These are phyloP conservation scores for Stenopsyche tienmushanensis DNA, from an alignment of 1,140 invertebrate genomes.

Conservation along the genomic window DNA sequence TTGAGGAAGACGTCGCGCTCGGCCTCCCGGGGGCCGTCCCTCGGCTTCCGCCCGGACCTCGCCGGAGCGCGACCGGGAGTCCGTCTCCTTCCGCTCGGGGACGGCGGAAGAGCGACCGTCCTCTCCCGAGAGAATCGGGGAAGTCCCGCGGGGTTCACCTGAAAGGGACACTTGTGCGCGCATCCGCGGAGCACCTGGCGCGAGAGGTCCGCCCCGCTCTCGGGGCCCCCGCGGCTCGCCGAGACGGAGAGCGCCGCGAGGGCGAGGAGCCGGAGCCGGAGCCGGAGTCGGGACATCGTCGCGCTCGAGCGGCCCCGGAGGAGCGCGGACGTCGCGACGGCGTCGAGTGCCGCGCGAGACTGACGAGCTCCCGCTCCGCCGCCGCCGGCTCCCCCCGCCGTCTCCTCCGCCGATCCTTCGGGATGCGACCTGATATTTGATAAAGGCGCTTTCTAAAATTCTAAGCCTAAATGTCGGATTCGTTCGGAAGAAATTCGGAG, in stretches of 20 bases:
- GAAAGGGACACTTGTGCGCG: background rate
- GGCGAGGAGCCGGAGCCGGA: background rate
- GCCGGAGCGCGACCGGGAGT: too few relatives aligned
- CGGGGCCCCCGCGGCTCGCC: background rate
- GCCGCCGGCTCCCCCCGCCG: background rate
- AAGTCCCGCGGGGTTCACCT: too few relatives aligned
- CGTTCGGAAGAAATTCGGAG: too few relatives aligned
- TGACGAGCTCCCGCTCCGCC: background rate
- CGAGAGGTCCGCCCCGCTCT: slow-evolving; percentile 4
- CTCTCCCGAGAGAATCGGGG: too few relatives aligned
- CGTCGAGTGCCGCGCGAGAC: background rate
- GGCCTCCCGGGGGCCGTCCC: too few relatives aligned
- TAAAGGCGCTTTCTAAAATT: too few relatives aligned
- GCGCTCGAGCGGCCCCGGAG: background rate
- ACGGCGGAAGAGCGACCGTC: too few relatives aligned
- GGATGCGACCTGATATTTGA: too few relatives aligned
- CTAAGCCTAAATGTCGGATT: too few relatives aligned
- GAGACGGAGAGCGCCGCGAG: background rate
- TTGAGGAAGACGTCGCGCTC: too few relatives aligned
- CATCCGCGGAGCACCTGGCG: background rate
- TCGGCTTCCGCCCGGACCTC: too few relatives aligned
- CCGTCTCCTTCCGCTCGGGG: too few relatives aligned
- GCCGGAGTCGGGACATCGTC: background rate
- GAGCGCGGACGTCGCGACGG: background rate
- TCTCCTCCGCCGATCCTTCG: background rate